phyloP scores from a whole-genome alignment of 2,888 invertebrate genomes.

The Acronicta alni region DNA sequence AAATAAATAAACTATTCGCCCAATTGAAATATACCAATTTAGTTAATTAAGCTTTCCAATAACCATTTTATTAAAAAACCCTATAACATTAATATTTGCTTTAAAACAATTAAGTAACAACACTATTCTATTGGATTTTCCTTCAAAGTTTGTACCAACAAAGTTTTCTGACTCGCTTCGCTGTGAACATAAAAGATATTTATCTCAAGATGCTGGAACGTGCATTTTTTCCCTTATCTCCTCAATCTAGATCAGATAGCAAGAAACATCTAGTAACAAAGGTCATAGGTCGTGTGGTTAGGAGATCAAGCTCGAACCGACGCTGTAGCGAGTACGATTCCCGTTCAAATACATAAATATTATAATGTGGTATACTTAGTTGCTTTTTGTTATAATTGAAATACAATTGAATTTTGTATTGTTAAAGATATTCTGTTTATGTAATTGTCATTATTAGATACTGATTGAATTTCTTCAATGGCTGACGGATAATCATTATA shows the following conservation, averaged over 20 bases:
- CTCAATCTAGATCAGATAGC: conserved; percentile 52
- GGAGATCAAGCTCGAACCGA: conserved; percentile 45
- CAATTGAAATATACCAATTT: neutral
- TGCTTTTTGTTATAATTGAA: neutral
- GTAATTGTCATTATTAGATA: neutral
- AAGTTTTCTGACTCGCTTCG: conserved; percentile 12
- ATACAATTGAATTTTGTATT: conserved; percentile 12
- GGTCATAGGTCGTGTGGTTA: conserved; percentile 58
- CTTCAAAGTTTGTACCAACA: neutral
- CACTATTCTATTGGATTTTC: neutral
- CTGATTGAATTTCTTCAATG: neutral
- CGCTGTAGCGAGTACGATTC: conserved; percentile 40
- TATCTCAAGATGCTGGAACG: conserved; percentile 44
- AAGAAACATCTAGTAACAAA: conserved; percentile 43
- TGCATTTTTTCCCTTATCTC: conserved; percentile 53
- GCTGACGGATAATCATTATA: neutral
- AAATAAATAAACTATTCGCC: neutral
- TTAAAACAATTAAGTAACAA: neutral
- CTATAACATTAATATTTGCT: too few relatives aligned
- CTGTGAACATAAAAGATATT: conserved; percentile 28
- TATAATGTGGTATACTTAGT: neutral
- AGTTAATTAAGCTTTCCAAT: neutral
- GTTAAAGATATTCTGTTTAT: neutral
- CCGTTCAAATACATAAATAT: conserved; percentile 39
- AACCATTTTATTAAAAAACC: neutral